Conservation (phyloP, 2,797 vertebrate genomes). For the Mycteria americana region DNA sequence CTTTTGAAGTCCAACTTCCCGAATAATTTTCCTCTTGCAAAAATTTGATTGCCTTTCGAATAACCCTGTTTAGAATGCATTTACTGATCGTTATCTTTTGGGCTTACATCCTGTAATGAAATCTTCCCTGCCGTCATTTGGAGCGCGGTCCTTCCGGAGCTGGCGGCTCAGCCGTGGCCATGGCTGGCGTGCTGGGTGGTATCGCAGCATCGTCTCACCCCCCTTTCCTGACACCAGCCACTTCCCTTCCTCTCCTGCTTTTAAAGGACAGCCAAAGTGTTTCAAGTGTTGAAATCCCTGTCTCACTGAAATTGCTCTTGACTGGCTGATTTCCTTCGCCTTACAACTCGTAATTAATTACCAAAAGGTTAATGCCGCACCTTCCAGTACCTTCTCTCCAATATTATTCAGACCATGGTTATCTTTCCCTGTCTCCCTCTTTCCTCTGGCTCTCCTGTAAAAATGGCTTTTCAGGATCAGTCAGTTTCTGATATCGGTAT, state of each 20-base stretch:
- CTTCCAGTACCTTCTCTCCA: neutral
- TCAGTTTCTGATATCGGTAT: neutral
- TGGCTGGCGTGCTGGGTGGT: neutral
- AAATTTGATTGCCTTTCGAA: neutral
- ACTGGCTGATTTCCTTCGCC: neutral
- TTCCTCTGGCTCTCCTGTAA: neutral
- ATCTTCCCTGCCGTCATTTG: rapidly evolving
- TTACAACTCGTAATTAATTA: neutral
- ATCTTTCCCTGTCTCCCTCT: neutral
- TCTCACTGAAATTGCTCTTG: neutral
- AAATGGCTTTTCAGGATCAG: neutral
- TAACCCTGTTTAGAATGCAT: neutral
- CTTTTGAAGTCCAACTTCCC: neutral
- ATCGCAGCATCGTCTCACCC: neutral
- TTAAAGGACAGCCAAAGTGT: neutral
- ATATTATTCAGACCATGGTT: neutral
- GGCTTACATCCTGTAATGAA: neutral
- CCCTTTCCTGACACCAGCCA: neutral
- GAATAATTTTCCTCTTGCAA: neutral
- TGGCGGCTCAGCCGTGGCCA: rapidly evolving
- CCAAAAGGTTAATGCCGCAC: neutral
- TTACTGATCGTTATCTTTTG: rapidly evolving
- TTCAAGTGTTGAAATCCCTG: neutral
- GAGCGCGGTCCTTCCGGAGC: rapidly evolving
- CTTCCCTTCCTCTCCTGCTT: neutral